phyloP scores from a whole-genome alignment of 2,113 vertebrate genomes.

The Cariama cristata region DNA sequence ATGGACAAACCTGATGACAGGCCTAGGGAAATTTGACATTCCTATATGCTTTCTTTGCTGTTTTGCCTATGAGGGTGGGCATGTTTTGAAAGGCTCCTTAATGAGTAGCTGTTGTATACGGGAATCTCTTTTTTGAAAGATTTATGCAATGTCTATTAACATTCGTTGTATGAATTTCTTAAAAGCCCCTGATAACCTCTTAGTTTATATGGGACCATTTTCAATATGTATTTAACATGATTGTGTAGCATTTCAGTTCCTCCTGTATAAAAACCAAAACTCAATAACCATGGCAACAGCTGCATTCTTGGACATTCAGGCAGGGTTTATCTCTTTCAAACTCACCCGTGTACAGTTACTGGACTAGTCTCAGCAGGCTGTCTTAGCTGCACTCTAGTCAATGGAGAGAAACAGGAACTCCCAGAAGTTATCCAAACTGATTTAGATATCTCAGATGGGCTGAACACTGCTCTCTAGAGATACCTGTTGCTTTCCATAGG shows the following conservation, averaged over 20 bases:
- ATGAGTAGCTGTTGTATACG: rapidly evolving
- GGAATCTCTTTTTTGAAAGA: background rate
- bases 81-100: background rate
- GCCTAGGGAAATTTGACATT: background rate
- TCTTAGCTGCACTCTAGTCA: background rate
- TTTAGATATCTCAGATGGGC: background rate
- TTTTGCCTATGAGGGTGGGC: background rate
- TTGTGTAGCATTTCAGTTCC: background rate
- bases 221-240: background rate
- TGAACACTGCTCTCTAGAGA: background rate
- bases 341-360: background rate
- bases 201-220: background rate
- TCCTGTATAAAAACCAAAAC: background rate
- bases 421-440: background rate
- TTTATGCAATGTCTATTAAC: background rate
- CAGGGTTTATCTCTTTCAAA: background rate
- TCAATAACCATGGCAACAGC: background rate
- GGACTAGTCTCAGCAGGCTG: background rate
- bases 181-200: background rate
- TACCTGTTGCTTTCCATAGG: background rate
- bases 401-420: background rate
- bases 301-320: background rate
- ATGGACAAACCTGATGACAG: background rate
- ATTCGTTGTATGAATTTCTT: background rate
- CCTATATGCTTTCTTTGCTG: background rate